Evolutionary conservation across 2,113 vertebrate species (phyloP), one percentile per base, ranked within the genome.

Genomic region (Zingel zingel): DNA sequence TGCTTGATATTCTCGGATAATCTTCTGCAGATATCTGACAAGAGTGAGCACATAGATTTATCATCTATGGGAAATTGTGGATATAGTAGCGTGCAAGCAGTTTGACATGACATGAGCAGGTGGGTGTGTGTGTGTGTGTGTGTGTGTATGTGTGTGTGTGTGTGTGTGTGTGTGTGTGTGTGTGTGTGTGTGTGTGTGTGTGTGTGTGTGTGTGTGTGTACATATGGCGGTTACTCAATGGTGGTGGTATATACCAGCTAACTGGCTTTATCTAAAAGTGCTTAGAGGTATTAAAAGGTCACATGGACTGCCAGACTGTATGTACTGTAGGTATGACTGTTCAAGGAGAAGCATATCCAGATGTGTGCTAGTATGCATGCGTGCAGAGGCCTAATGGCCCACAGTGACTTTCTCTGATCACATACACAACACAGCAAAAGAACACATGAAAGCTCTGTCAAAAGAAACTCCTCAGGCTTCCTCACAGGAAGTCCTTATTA

Each of bases 401-500:
- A 87, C 77, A 82, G 88, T 88, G 58, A 86, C 83, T 91, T 54
- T 84, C 65, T 87, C 79, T 82, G 74, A 87, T 92, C 85, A 80
- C 75, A 65, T 1, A 77, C 86, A 75, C 65, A 70, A 67, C 53
- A 58, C 70, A 74, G 59, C 15, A 77, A 74, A 83, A 56, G 21
- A 79, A 81, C 74, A 84, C 86, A 90, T 88, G 50, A 86, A 88
- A 90, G 86, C 53, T 79, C 67, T 83, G 86, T 92, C 85, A 58
- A 30, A 80, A 89, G 78, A 82, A 89, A 84, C 87, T 90, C 88
- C 86, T 81, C 68, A 25, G 90, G 83, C 90, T 65, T 13, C 85
- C 84, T 91, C 86, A 94, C 92, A 93, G 92, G 87, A 93, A 93
- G 89, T 88, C 91, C 83, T 65, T 81, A 88, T 91, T 93, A 88